A percentile compares a stretch with the other conserved stretches of the same genome.
phyloP scores from a whole-genome alignment of 2,797 vertebrate genomes.

The Myotis daubentonii region DNA sequence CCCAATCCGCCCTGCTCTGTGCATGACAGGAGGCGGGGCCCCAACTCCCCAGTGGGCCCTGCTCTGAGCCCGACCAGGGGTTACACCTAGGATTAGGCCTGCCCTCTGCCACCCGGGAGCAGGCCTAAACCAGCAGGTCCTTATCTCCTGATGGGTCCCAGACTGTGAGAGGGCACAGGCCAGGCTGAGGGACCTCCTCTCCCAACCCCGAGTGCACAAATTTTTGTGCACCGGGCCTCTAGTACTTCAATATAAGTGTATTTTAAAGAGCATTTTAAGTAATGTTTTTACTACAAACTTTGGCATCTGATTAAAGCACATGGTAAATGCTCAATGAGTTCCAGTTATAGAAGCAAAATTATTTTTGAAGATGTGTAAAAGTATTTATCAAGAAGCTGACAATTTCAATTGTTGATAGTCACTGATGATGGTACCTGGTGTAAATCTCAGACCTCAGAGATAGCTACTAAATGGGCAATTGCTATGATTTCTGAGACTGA shows the following conservation, averaged over 20 bases:
- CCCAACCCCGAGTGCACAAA: no score
- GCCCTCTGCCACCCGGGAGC: no score
- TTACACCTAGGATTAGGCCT: no score
- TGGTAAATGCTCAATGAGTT: neutral
- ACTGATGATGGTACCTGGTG: neutral
- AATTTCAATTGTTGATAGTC: neutral
- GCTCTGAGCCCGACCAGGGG: no score
- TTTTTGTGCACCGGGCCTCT: no score
- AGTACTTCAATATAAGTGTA: conserved; percentile 61
- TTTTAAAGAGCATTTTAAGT: conserved; percentile 67
- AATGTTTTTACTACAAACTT: neutral
- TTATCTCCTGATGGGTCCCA: no score
- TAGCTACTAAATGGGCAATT: neutral
- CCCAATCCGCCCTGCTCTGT: no score
- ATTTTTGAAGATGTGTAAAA: neutral
- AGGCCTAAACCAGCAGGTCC: no score
- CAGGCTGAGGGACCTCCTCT: no score
- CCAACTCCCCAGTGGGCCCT: no score
- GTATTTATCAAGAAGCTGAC: neutral
- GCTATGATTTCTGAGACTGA: neutral
- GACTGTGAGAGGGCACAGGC: no score
- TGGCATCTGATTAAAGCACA: neutral
- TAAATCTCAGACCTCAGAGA: neutral
- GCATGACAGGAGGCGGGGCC: no score
- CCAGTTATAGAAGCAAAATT: neutral